A percentile compares a stretch with the other conserved stretches of the same genome.
Evolutionary conservation across 2,888 invertebrate genomes (phyloP).

Genomic region (Rhimphoctona megacephalus): DNA sequence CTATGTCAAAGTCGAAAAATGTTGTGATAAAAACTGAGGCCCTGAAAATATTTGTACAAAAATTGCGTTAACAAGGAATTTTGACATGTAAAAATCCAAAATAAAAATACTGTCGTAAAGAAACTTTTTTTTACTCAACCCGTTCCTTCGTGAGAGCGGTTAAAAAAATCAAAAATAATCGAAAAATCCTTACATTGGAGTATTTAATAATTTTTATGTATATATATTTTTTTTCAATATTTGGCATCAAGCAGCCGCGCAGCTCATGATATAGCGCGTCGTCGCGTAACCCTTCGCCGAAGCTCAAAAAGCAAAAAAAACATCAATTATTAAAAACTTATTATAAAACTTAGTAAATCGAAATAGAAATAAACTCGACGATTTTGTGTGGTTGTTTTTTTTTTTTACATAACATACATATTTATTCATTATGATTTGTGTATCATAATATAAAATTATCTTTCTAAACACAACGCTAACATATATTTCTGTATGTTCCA

Average conservation of each 20-base stretch:
- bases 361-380: not conserved
- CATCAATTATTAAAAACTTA: not conserved
- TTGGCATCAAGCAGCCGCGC: not conserved
- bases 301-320: not conserved
- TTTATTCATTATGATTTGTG: constrained; percentile 81
- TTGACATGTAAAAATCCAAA: too few species aligned
- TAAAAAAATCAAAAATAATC: not conserved
- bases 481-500: constrained; percentile 65
- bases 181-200: not conserved
- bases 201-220: not conserved
- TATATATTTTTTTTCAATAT: not conserved
- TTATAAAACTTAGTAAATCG: too few species aligned
- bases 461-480: constrained; percentile 79
- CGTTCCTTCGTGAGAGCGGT: not conserved
- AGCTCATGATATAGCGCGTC: not conserved
- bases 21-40: too few species aligned
- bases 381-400: not conserved
- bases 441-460: constrained; percentile 83
- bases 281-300: not conserved
- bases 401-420: constrained; percentile 80
- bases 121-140: not conserved
- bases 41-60: too few species aligned
- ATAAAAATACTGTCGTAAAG: not conserved
- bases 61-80: too few species aligned
- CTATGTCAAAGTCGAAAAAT: too few species aligned